Conservation (phyloP, 2,113 vertebrate species). For the Orientallactaga bullata region DNA sequence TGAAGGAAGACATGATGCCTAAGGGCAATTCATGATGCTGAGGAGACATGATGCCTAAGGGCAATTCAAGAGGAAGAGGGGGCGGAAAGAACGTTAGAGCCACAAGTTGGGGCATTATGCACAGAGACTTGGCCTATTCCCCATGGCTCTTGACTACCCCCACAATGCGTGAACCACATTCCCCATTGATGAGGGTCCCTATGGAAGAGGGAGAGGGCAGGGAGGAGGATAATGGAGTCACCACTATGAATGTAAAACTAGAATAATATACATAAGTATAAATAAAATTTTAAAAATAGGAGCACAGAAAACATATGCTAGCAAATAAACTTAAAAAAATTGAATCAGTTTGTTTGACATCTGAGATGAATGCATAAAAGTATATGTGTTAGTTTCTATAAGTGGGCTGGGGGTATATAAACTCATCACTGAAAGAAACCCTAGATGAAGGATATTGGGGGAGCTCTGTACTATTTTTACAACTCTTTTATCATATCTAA, state of each 20-base stretch:
- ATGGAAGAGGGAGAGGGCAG: too few species aligned
- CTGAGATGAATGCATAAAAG: background rate
- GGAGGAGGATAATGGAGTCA: too few species aligned
- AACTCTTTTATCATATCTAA: slow-evolving; percentile 27
- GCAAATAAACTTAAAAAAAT: background rate
- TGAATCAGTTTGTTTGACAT: background rate
- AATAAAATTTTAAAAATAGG: too few species aligned
- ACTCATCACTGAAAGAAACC: background rate
- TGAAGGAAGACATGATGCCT: background rate
- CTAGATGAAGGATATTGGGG: background rate
- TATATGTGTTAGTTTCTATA: slow-evolving; percentile 13
- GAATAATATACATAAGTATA: too few species aligned
- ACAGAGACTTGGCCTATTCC: too few species aligned
- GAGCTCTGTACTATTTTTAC: slow-evolving; percentile 7
- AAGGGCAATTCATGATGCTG: background rate
- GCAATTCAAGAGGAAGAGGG: background rate
- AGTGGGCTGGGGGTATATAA: background rate
- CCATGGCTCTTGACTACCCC: too few species aligned
- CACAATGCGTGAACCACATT: too few species aligned
- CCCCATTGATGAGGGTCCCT: too few species aligned
- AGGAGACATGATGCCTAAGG: background rate
- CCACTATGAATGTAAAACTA: too few species aligned
- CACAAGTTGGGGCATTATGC: too few species aligned
- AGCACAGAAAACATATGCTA: background rate
- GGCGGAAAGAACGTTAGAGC: too few species aligned